phyloP scores from a whole-genome alignment of 2,113 vertebrate species.

The Cromileptes altivelis region DNA sequence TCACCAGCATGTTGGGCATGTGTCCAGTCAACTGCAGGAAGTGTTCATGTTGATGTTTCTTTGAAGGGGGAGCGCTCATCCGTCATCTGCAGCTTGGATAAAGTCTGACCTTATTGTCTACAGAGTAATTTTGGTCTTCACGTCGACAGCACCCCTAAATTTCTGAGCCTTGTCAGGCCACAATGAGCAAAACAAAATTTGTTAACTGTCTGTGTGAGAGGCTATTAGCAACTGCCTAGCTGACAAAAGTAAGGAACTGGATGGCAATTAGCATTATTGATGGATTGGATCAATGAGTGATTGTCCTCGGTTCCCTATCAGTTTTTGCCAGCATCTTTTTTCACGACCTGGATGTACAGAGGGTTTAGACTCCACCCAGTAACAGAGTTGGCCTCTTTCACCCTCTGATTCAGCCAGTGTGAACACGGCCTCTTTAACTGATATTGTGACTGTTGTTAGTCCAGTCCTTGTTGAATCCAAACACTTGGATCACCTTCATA shows the following conservation, averaged over 20 bases:
- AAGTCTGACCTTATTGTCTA: neutral
- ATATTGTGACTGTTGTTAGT: neutral
- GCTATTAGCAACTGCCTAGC: conserved; percentile 3
- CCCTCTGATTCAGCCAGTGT: neutral
- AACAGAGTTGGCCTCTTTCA: neutral
- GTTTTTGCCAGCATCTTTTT: conserved; percentile 22
- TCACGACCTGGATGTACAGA: neutral
- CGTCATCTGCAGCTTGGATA: neutral
- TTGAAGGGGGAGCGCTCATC: neutral
- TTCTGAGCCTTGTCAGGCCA: neutral
- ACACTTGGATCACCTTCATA: conserved; percentile 13
- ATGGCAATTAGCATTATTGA: conserved; percentile 50
- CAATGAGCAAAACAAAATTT: conserved; percentile 21
- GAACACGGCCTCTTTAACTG: neutral
- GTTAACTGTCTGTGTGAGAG: conserved; percentile 1
- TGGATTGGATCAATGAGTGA: conserved; percentile 39
- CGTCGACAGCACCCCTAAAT: neutral
- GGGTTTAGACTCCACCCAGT: neutral
- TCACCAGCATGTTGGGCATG: neutral
- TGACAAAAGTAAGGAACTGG: conserved; percentile 23
- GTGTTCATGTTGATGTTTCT: conserved; percentile 3
- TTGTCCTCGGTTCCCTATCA: conserved; percentile 8
- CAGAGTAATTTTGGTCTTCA: conserved; percentile 1
- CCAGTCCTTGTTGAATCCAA: neutral
- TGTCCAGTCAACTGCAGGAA: conserved; percentile 5